A percentile compares a stretch with the other conserved stretches of the same genome.
These are phyloP conservation scores for Diploscapter pachys DNA, from an alignment of 1,140 invertebrate species.

Conservation along the genomic window DNA sequence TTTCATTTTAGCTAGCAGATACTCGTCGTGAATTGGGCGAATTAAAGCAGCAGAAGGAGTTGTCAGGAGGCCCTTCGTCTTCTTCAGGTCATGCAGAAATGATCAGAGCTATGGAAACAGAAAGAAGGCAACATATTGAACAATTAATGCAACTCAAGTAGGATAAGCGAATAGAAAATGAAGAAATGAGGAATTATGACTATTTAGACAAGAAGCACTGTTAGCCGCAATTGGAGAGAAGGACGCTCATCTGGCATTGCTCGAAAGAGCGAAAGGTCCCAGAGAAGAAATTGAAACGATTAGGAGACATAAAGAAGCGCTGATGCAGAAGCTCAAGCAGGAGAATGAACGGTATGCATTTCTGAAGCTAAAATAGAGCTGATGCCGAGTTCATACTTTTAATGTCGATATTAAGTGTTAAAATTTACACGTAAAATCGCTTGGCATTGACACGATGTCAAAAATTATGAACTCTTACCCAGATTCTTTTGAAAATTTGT, in stretches of 20 bases:
- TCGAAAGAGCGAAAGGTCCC: constrained; percentile 70
- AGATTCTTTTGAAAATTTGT: background rate
- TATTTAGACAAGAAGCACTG: constrained; percentile 75
- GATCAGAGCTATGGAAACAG: constrained; percentile 65
- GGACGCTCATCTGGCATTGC: constrained; percentile 76
- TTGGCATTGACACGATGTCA: background rate
- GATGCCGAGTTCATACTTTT: background rate
- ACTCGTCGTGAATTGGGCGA: constrained; percentile 52
- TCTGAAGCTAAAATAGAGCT: background rate
- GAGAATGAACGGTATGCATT: constrained; percentile 64
- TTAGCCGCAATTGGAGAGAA: constrained; percentile 79
- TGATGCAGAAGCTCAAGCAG: constrained; percentile 62
- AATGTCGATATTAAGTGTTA: constrained; percentile 67
- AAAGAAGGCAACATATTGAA: constrained; percentile 70
- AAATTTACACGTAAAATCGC: background rate
- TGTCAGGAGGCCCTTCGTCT: constrained; percentile 60
- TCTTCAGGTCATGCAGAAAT: constrained; percentile 66
- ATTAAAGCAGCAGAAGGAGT: constrained; percentile 46
- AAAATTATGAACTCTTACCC: background rate
- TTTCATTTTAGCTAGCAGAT: constrained; percentile 54
- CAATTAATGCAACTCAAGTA: constrained; percentile 78
- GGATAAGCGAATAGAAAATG: constrained; percentile 43
- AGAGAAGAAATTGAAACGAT: constrained; percentile 66
- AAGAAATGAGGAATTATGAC: constrained; percentile 3
- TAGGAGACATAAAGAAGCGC: constrained; percentile 39